Conservation (phyloP, 2,113 vertebrate species). For the Vombatus ursinus region DNA sequence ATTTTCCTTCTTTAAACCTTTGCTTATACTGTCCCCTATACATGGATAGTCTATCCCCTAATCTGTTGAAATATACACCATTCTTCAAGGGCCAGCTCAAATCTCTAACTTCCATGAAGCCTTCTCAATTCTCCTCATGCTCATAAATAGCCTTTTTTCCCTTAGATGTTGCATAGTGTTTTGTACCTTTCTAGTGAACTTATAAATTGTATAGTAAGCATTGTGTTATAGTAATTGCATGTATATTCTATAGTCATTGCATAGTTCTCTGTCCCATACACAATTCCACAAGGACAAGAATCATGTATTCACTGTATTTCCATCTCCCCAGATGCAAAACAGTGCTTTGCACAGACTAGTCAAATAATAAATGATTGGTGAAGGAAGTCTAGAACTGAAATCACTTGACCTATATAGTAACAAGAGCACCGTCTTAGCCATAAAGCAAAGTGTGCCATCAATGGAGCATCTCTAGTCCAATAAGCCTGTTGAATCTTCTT, state of each 20-base stretch:
- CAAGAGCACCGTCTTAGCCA: neutral
- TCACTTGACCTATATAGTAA: neutral
- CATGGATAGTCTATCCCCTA: neutral
- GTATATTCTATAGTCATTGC: neutral
- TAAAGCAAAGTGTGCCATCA: neutral
- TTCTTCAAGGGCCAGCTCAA: neutral
- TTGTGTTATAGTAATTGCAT: neutral
- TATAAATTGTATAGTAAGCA: neutral
- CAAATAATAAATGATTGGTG: neutral
- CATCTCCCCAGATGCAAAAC: neutral
- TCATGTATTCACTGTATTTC: neutral
- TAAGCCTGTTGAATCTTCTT: neutral
- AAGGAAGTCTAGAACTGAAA: neutral
- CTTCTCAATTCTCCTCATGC: neutral
- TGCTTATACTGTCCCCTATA: neutral
- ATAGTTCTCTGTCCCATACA: neutral
- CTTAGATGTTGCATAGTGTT: neutral
- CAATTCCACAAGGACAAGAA: neutral
- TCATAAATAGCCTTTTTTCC: neutral
- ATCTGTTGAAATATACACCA: neutral
- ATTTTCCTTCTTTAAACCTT: neutral
- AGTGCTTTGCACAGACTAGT: neutral
- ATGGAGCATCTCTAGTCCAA: neutral
- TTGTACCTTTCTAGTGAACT: neutral
- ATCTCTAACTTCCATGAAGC: neutral